Evolutionary conservation across 2,888 invertebrate genomes (phyloP), one percentile per base, ranked within the genome.

Genomic region (Drosophila vallismaia): DNA sequence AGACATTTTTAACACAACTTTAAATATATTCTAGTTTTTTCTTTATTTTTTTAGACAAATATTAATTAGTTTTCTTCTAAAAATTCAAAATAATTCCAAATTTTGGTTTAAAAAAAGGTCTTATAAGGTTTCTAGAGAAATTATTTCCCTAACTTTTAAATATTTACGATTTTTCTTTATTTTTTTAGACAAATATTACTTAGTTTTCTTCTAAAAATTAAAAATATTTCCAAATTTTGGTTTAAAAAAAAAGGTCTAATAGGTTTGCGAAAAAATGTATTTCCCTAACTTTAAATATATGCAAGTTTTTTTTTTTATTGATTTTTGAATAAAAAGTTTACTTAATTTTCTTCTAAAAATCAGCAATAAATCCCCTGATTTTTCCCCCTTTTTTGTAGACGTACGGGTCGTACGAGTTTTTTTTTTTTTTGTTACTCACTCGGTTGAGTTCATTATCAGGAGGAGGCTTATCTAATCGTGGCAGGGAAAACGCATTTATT

Each of bases 391-490:
- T 48, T 6, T 36, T 31, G 14, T 54, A 42, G n/a, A 54, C 26
- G n/a, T 55, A 31, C 8, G n/a, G 51, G 14, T 57, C 12, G 56
- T 3, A 40, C 14, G 36, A 40, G 29, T 14, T 48, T 19, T 19
- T 14, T 48, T 19, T 19, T 14, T 19, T 19, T 19, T 42, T 31
- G 60, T 48, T 60, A 60, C 60, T 66, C 63, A 64, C 52, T 63
- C 48, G 64, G 64, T 28, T 42, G 55, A 51, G 36, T 55, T 54
- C 38, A n/a, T 69, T 51, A 70, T 70, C 70, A 62, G 52, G 10
- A 19, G 6, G 29, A 36, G 12, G 40, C 62, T 81, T 75, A 81
- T 81, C 80, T 81, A 77, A 84, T 81, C 80, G 36, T 33, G 26
- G 49, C 24, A 50, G 42, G 60, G 53, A 51, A 74, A 76, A 74